Evolutionary conservation across 1,140 invertebrate genomes (phyloP).

Genomic region (Eulimnadia texana): DNA sequence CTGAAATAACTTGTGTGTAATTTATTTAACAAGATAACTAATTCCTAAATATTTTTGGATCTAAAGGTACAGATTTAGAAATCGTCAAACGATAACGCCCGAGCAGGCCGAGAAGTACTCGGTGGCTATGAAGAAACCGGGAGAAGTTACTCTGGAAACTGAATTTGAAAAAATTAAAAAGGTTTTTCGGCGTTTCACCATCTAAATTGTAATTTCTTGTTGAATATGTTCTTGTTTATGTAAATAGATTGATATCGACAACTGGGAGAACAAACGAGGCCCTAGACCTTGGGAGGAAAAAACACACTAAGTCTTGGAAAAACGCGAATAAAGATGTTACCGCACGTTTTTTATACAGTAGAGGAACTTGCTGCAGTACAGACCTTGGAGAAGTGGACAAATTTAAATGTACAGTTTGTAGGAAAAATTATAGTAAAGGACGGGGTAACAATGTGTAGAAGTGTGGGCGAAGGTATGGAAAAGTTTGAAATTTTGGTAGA

Average conservation of each 20-base stretch:
- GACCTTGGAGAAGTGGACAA: constrained; percentile 2
- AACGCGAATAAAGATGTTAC: neutral
- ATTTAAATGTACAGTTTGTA: constrained; percentile 10
- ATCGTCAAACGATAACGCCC: constrained; percentile 37
- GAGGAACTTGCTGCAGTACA: constrained; percentile 1
- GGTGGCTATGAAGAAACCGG: constrained; percentile 43
- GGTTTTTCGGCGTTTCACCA: constrained; percentile 22
- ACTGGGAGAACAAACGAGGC: constrained; percentile 63
- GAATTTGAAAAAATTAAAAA: constrained; percentile 54
- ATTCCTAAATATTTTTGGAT: constrained; percentile 16
- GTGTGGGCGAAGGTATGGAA: constrained; percentile 6
- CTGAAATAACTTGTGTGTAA: neutral
- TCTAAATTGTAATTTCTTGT: neutral
- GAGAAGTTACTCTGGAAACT: constrained; percentile 50
- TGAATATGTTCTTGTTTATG: constrained; percentile 16
- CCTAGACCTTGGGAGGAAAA: constrained; percentile 61
- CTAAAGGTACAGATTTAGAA: constrained; percentile 51
- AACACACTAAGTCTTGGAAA: neutral
- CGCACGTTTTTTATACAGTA: constrained; percentile 4
- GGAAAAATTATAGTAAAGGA: neutral
- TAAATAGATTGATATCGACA: constrained; percentile 50
- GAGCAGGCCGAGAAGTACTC: constrained; percentile 44
- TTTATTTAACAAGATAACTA: neutral
- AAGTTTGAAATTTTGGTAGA: constrained; percentile 3
- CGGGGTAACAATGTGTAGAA: constrained; percentile 2